These are phyloP conservation scores for Paramisgurnus dabryanus DNA, from an alignment of 2,113 vertebrate species.

Conservation along the genomic window DNA sequence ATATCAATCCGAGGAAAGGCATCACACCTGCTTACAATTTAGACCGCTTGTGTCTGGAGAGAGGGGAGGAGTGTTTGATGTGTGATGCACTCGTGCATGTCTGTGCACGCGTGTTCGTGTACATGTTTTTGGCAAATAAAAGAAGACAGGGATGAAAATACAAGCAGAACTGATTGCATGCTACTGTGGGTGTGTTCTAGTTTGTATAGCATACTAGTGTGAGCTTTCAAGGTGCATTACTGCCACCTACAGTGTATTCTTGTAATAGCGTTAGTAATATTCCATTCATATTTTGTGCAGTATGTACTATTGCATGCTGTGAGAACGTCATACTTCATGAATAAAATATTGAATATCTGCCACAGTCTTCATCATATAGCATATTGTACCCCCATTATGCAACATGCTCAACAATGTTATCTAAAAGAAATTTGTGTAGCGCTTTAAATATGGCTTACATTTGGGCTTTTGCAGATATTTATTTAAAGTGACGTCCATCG, in stretches of 20 bases:
- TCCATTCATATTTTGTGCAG: neutral
- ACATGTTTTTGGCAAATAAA: slow-evolving; percentile 21
- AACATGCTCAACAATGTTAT: too few relatives aligned
- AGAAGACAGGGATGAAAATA: slow-evolving; percentile 60
- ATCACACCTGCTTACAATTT: neutral
- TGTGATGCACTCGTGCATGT: neutral
- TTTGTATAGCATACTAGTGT: slow-evolving; percentile 50
- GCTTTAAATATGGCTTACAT: too few relatives aligned
- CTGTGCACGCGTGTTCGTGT: slow-evolving; percentile 10
- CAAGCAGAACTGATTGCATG: slow-evolving; percentile 72
- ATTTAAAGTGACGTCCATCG: too few relatives aligned
- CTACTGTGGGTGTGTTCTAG: slow-evolving; percentile 68
- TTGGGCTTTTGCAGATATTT: too few relatives aligned
- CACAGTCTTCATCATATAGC: too few relatives aligned
- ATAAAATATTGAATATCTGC: too few relatives aligned
- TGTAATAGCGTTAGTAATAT: neutral
- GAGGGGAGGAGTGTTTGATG: neutral
- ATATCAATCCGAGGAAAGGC: neutral
- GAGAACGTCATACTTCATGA: too few relatives aligned
- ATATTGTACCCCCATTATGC: too few relatives aligned
- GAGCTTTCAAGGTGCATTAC: slow-evolving; percentile 29
- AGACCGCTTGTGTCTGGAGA: neutral
- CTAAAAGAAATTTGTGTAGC: too few relatives aligned
- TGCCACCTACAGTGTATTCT: slow-evolving; percentile 62
- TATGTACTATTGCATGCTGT: too few relatives aligned